These are phyloP conservation scores for Hormiphora californensis DNA, from an alignment of 37 sponge, comb jelly and placozoan species.

Conservation along the genomic window DNA sequence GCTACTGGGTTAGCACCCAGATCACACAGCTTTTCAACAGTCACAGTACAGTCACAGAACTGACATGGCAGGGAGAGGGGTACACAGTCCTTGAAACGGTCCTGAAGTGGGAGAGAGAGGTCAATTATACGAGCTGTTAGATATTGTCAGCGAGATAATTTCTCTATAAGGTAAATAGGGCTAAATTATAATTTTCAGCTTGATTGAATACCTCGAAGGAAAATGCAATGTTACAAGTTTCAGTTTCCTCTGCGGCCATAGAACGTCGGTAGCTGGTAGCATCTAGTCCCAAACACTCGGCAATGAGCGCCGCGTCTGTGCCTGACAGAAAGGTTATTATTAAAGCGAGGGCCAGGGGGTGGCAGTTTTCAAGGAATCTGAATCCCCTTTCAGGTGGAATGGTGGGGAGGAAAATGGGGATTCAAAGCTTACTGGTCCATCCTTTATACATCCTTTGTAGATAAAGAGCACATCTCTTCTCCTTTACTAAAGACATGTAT, in stretches of 20 bases:
- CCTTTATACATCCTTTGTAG: too few species aligned
- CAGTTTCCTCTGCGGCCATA: slow-evolving; percentile 26
- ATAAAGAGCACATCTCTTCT: too few species aligned
- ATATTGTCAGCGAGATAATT: background rate
- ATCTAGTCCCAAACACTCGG: slow-evolving; percentile 68
- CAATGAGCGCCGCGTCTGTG: slow-evolving; percentile 73
- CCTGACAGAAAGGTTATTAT: background rate
- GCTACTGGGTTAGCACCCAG: background rate
- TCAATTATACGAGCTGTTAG: background rate
- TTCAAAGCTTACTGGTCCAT: too few species aligned
- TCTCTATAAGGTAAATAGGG: too few species aligned
- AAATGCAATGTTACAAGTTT: too few species aligned
- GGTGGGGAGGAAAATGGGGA: too few species aligned
- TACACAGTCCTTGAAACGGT: slow-evolving; percentile 25
- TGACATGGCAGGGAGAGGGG: slow-evolving; percentile 34
- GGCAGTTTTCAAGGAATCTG: too few species aligned
- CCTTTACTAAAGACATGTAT: too few species aligned
- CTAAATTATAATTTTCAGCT: too few species aligned
- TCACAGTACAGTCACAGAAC: slow-evolving; percentile 5
- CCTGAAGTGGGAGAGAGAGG: background rate
- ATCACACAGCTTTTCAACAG: slow-evolving; percentile 15
- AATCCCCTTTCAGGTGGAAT: too few species aligned
- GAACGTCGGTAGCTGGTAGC: background rate
- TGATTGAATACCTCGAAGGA: too few species aligned
- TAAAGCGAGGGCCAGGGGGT: too few species aligned